phyloP scores from a whole-genome alignment of 2,113 vertebrate genomes.

The Galbula dea region DNA sequence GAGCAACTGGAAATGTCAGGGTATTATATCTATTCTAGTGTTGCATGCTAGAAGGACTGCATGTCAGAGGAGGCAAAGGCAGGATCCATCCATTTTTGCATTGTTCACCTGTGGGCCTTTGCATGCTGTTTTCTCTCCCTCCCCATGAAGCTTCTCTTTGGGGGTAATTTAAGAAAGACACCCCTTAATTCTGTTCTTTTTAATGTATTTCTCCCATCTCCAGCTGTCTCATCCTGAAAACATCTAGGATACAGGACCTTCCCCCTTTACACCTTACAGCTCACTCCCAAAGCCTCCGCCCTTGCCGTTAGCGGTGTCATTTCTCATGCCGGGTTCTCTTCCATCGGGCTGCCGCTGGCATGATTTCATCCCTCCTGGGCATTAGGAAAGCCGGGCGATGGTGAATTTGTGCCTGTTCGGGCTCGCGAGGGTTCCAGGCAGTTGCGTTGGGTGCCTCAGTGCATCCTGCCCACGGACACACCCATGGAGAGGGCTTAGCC shows the following conservation, averaged over 20 bases:
- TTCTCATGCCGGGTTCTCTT: not conserved
- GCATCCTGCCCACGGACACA: slow-evolving; percentile 71
- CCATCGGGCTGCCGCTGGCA: not conserved
- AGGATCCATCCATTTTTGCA: slow-evolving; percentile 66
- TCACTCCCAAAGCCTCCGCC: slow-evolving; percentile 29
- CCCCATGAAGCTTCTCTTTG: slow-evolving; percentile 12
- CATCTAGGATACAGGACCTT: not conserved
- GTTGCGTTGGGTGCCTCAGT: not conserved
- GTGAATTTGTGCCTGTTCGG: not conserved
- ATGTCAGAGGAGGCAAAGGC: slow-evolving; percentile 46
- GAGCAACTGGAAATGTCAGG: slow-evolving; percentile 98
- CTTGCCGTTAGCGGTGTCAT: not conserved
- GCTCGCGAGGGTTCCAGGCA: not conserved
- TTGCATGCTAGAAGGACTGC: slow-evolving; percentile 71
- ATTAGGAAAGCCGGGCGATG: not conserved
- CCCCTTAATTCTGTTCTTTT: not conserved
- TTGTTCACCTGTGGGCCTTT: slow-evolving; percentile 73
- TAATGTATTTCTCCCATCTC: not conserved
- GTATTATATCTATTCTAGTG: slow-evolving; percentile 79
- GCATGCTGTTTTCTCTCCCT: slow-evolving; percentile 61
- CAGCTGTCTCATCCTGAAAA: not conserved
- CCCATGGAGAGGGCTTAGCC: slow-evolving; percentile 69
- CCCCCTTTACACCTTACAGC: not conserved
- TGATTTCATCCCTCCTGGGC: not conserved
- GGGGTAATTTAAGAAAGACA: not conserved